Base-by-base conservation (phyloP, 2,797 vertebrate species). In the Diplodus sargus region DNA sequence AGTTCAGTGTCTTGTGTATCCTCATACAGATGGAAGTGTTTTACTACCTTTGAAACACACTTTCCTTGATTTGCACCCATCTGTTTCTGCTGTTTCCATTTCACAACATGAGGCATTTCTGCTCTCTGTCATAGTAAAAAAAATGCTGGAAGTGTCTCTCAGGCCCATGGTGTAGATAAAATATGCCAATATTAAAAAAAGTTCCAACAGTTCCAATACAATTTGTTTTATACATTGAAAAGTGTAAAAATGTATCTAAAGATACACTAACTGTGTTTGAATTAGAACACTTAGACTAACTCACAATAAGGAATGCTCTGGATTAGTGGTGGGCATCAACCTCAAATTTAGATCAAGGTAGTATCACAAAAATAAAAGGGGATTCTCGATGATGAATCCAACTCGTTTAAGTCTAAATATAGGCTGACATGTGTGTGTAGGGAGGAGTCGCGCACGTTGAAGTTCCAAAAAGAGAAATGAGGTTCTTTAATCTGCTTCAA, bases 91-190 rank as follows among this genome's bases (percentile, higher is more conserved):
- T 45, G 39, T 63, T 67, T 58, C 25, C 74, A 67, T 74, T 62
- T 71, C 74, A 69, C 48, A 58, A 18, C 61, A 58, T 58, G 39
- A 74, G 10, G 17, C 34, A 9, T 47, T 60, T 57, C 72, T 45
- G 53, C 59, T 67, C 49, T 51, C 53, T 62, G 42, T 51, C 66
- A 18, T 8, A 13, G n/a, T 54, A 4, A 39, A 9, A 28, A 7
- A 34, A 58, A 9, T n/a, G 18, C 58, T 6, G 20, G 6, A 70
- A 62, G 58, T 25, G n/a, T 60, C 20, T 59, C 25, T 8, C 4
- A 22, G 34, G 5, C 18, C 10, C 14, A n/a, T 18, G 5, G 34
- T 63, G 14, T 5, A 30, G 5, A 48, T 28, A 15, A 4, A 45
- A 5, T 2, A 59, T 34, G 14, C 47, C 9, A 1, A 49, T 22